Evolutionary conservation across 2,113 vertebrate genomes (phyloP), one percentile per base, ranked within the genome.

Genomic region (Platysteira castanea): DNA sequence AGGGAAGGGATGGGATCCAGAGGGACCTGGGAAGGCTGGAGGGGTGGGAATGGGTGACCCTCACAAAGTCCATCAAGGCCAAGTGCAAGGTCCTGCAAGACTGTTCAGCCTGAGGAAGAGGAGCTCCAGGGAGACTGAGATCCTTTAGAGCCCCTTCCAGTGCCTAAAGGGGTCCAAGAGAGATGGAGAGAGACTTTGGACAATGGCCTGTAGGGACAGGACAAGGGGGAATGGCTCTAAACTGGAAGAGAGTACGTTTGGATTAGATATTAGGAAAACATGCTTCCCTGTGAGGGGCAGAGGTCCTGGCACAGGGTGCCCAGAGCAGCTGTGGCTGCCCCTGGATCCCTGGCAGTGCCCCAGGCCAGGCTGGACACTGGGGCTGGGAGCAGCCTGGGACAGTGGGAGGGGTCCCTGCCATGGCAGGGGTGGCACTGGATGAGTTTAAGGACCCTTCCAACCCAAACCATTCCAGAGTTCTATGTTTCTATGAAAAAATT

Each of bases 301-400:
- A 73, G 21, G 44, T 18, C 18, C 37, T 37, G 37, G 50, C 15
- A 44, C 17, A 73, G 10, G 35, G 0, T 73, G 37, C 11, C 3
- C 57, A 65, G 15, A 39, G 50, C 0, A 70, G 44, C 65, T 64
- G 50, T 39, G 44, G 39, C n/a, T 78, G 44, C 33, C 44, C 28
- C 65, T 70, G 49, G 7, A 73, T 46, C 59, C 5, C 28, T 84
- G 57, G 5, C 0, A 46, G 7, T n/a, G 57, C 11, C n/a, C 65
- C 11, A 22, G 44, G 30, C 39, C 59, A 59, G 59, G 12, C 0
- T 85, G 65, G 44, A 78, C 39, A 39, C 39, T 0, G 1, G 44
- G 33, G 23, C 44, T 71, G 21, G 21, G 14, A 71, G 59, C 33
- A n/a, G 1, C 24, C 44, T 73, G 28, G 33, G 12, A 30, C 1